Percentiles rank a stretch among this genome's conserved stretches.
Evolutionary conservation across 2,113 vertebrate genomes (phyloP).

Genomic region (Chaenocephalus aceratus): DNA sequence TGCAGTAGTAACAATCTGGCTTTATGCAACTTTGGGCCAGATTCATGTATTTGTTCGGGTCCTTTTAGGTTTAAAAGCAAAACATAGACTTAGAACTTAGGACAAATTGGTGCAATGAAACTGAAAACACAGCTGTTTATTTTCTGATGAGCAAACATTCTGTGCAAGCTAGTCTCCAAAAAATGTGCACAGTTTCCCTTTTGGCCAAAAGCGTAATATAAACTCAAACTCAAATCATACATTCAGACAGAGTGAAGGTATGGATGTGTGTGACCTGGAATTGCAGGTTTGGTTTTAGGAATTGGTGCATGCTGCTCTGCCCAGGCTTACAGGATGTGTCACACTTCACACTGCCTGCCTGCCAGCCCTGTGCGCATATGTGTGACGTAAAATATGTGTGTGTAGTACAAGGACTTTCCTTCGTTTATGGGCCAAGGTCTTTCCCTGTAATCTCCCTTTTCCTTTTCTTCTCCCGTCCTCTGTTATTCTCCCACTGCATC

Average conservation of each 20-base stretch:
- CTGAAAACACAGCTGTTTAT: not conserved
- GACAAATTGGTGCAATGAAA: not conserved
- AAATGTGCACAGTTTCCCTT: constrained; percentile 1
- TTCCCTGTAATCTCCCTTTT: constrained; percentile 45
- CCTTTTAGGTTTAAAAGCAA: not conserved
- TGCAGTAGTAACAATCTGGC: too few species aligned
- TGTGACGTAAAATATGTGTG: constrained; percentile 10
- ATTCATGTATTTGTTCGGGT: too few species aligned
- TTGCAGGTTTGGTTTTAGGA: not conserved
- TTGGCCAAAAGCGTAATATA: constrained; percentile 25
- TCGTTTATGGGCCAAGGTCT: constrained; percentile 76
- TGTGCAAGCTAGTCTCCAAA: not conserved
- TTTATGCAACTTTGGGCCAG: too few species aligned
- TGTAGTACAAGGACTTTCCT: constrained; percentile 42
- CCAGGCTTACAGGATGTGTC: constrained; percentile 42
- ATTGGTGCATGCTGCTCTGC: constrained; percentile 25
- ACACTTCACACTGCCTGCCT: constrained; percentile 26
- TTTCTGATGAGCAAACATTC: not conserved
- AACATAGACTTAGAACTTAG: not conserved
- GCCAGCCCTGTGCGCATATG: constrained; percentile 16
- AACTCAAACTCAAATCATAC: constrained; percentile 30
- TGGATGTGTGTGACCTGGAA: constrained; percentile 4
- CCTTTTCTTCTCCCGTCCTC: constrained; percentile 17
- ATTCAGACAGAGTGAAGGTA: constrained; percentile 26
- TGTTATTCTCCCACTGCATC: not conserved